Conservation (phyloP, 2,888 invertebrate species). For the Erebia ligea region DNA sequence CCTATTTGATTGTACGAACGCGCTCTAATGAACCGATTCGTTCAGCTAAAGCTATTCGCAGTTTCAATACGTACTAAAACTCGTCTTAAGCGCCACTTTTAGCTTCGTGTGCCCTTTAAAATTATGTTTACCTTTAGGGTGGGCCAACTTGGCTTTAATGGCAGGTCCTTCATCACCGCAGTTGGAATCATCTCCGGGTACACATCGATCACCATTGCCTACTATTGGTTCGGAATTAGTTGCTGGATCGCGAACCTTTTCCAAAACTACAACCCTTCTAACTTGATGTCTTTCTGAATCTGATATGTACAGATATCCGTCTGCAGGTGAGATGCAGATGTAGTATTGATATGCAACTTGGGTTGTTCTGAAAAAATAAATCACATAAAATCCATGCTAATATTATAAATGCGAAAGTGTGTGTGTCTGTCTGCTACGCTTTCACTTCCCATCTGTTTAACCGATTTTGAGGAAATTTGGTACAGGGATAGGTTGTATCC, state of each 20-base stretch:
- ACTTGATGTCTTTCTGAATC: slow-evolving; percentile 97
- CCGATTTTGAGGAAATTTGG: no score
- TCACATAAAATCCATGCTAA: background rate
- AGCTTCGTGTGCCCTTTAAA: background rate
- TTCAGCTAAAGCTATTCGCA: no score
- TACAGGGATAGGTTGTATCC: no score
- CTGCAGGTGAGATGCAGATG: slow-evolving; percentile 97
- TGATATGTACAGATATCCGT: slow-evolving; percentile 97
- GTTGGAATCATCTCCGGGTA: slow-evolving; percentile 95
- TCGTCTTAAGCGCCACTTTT: no score
- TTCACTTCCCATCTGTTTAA: no score
- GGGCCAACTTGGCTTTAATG: slow-evolving; percentile 94
- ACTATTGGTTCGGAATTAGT: slow-evolving; percentile 93
- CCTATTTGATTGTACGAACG: no score
- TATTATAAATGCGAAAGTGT: no score
- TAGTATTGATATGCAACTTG: slow-evolving; percentile 99
- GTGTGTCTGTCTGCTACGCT: no score
- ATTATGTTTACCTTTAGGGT: slow-evolving; percentile 92
- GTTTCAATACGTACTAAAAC: no score
- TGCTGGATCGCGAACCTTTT: slow-evolving; percentile 91
- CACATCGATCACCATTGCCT: slow-evolving; percentile 96
- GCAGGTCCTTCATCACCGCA: slow-evolving; percentile 98
- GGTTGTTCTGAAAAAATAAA: slow-evolving; percentile 88
- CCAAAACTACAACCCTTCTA: slow-evolving; percentile 89
- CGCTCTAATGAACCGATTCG: no score